Base-by-base conservation (phyloP, 2,888 invertebrate species). In the Nomada goodeniana region DNA sequence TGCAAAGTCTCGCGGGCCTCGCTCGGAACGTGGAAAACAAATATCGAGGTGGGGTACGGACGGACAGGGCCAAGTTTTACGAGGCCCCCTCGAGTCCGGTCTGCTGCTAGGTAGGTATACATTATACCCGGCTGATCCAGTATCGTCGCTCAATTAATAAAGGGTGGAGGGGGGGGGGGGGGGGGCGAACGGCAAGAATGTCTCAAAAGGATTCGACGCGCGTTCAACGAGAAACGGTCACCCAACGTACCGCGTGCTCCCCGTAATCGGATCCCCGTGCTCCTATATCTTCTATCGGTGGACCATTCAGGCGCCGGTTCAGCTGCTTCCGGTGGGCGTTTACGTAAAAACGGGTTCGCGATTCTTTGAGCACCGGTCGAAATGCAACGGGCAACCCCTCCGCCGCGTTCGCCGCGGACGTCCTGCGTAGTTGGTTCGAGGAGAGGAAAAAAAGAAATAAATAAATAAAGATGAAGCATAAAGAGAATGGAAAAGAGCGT, bases 271-370 rank as follows among this genome's bases (percentile, higher is more conserved):
- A 93, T 93, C 91, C 90, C 86, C 82, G 83, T 79, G 85, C 89
- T 90, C 89, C 87, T 90, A 90, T 90, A 92, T 92, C 92, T 91
- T 87, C 86, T 82, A 88, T 84, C 85, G 82, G 79, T 83, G 89
- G 90, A 90, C 91, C 90, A 93, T 93, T 93, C 91, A 93, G 84
- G 87, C 85, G 85, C 83, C 85, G 86, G 76, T 87, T 91, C 93
- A 93, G 93, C 93, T 93, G 93, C 86, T 93, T 93, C 93, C 93
- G 93, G 93, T 93, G 93, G 93, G 93, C 93, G 93, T 93, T 74
- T 57, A 91, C 91, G 90, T 91, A 88, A 90, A 93, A 84, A 93
- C 93, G 93, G 93, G 93, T 93, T 93, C 91, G 93, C 93, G 92
- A 93, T 92, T 92, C 91, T 92, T 91, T 89, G 82, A 82, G 69